Evolutionary conservation across 2,113 vertebrate genomes (phyloP), one percentile per base, ranked within the genome.

Genomic region (Pteronura brasiliensis): DNA sequence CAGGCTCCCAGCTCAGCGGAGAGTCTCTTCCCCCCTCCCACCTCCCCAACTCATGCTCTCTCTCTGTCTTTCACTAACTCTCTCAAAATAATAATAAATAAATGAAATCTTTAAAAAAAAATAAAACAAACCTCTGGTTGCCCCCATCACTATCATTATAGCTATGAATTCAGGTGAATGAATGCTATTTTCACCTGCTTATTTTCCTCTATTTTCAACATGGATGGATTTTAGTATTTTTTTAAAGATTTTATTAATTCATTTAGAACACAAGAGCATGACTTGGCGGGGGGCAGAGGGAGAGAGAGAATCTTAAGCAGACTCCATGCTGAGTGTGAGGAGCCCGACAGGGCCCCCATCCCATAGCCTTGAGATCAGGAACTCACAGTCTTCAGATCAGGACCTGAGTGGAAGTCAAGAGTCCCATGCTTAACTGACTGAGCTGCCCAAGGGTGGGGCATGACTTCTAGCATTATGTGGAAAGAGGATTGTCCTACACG

Each of bases 131-230:
- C 57, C 11, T 61, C 59, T 20, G 23, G 4, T 34, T 92, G 17
- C 31, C 20, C 4, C 52, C n/a, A 42, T 88, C 74, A 42, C 13
- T 44, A 17, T 47, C 25, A 42, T 42, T 18, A 7, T 4, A 20
- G 13, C 44, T 79, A 13, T 7, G 10, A 81, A 61, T 81, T 39
- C 76, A 63, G 59, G 29, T 55, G 8, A 83, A 47, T n/a, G 59
- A 29, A 10, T 31, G 25, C 27, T n/a, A 12, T 71, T 77, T 77
- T 25, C 25, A 34, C 20, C 55, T 90, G 4, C 11, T 88, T 44
- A 25, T 20, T 61, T 55, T 82, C 27, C 23, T 55, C 29, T 17
- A 3, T 6, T 8, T 0, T 12, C 39, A 18, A 15, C 0, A 3
- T 10, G 27, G 7, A 10, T 59, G 31, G 2, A 61, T 76, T 87